Percentiles rank a stretch among this genome's conserved stretches.
Conservation (phyloP, 2,888 invertebrate species). For the Acheta domesticus region DNA sequence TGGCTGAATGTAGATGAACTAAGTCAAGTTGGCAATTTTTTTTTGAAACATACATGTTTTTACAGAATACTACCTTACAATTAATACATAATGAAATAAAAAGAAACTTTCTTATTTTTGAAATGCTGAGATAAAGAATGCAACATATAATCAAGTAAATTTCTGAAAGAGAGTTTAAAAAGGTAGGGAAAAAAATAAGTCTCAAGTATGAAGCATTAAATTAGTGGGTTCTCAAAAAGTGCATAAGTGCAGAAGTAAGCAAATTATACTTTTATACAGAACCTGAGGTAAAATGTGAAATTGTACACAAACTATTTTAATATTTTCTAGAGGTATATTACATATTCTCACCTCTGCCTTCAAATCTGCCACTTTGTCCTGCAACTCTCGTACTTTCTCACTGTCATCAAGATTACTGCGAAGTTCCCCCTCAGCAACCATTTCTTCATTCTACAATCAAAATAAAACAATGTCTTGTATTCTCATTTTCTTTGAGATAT, state of each 20-base stretch:
- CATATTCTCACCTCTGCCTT: slow-evolving; percentile 78
- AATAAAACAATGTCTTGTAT: slow-evolving; percentile 2
- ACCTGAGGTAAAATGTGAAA: neutral
- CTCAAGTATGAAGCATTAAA: neutral
- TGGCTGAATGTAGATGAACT: too few relatives aligned
- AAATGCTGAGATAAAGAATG: too few relatives aligned
- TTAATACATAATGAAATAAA: too few relatives aligned
- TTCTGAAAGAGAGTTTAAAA: neutral
- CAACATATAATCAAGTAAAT: neutral
- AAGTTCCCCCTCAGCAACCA: slow-evolving; percentile 88
- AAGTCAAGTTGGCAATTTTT: too few relatives aligned
- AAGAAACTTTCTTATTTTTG: too few relatives aligned
- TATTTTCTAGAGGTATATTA: neutral
- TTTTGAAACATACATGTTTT: too few relatives aligned
- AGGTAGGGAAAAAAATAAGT: neutral
- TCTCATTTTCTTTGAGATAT: too few relatives aligned
- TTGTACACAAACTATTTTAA: slow-evolving; percentile 28
- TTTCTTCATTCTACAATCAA: slow-evolving; percentile 79
- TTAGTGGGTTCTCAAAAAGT: neutral
- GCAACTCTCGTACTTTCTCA: slow-evolving; percentile 82
- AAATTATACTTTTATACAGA: slow-evolving; percentile 21
- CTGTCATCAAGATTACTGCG: slow-evolving; percentile 76
- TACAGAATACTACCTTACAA: too few relatives aligned
- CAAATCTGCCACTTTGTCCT: slow-evolving; percentile 87
- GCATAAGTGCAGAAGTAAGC: neutral